Conservation (phyloP, 2,888 invertebrate genomes). For the Dasysyrphus tricinctus region DNA sequence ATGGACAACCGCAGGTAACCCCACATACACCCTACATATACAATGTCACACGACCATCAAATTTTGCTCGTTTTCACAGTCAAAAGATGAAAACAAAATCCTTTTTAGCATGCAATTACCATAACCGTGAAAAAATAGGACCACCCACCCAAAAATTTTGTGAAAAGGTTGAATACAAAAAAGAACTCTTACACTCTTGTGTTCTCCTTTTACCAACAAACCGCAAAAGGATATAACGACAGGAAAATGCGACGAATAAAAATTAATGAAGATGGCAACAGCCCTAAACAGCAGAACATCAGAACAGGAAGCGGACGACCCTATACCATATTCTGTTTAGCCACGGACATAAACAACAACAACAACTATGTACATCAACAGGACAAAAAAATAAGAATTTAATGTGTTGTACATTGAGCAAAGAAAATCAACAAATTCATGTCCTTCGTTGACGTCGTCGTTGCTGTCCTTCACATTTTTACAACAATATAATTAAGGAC, state of each 20-base stretch:
- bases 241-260: constrained; percentile 72
- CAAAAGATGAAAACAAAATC: constrained; percentile 70
- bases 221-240: constrained; percentile 56
- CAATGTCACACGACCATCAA: constrained; percentile 8
- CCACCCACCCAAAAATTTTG: constrained; percentile 6
- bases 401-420: constrained; percentile 46
- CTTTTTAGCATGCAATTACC: constrained; percentile 69
- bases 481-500: constrained; percentile 75
- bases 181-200: constrained; percentile 21
- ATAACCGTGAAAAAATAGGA: constrained; percentile 65
- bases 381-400: constrained; percentile 24
- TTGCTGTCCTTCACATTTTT: constrained; percentile 63
- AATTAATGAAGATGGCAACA: constrained; percentile 71
- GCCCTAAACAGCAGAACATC: constrained; percentile 41
- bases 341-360: not conserved
- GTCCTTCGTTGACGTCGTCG: constrained; percentile 48
- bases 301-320: constrained; percentile 29
- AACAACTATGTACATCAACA: not conserved
- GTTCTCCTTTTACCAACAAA: constrained; percentile 34
- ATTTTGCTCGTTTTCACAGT: constrained; percentile 39
- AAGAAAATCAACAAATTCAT: constrained; percentile 70
- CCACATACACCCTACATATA: not conserved
- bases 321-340: constrained; percentile 34
- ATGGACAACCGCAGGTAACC: constrained; percentile 55
- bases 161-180: constrained; percentile 4